phyloP scores from a whole-genome alignment of 2,797 vertebrate species.

The Anabas testudineus region DNA sequence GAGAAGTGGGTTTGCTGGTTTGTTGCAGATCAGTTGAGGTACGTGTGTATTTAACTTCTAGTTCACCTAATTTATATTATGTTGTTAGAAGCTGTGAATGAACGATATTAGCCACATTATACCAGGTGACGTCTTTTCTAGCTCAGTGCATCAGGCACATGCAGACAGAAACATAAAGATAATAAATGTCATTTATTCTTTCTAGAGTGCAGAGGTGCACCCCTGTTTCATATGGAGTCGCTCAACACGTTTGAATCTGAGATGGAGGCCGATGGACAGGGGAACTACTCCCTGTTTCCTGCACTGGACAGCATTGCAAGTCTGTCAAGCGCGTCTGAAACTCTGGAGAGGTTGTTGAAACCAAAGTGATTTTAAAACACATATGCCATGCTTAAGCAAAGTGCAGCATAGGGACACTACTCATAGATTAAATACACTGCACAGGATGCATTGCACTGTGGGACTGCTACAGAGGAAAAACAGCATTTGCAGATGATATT shows the following conservation, averaged over 20 bases:
- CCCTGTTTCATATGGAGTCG: conserved; percentile 80
- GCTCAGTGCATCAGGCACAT: background rate
- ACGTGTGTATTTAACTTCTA: background rate
- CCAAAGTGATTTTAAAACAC: background rate
- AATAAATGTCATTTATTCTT: background rate
- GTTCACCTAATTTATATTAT: no score
- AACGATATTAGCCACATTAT: background rate
- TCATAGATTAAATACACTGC: background rate
- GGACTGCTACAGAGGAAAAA: background rate
- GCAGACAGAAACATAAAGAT: background rate
- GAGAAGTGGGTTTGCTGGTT: conserved; percentile 28
- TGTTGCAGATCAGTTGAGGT: conserved; percentile 21
- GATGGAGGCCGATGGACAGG: conserved; percentile 87
- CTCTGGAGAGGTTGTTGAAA: conserved; percentile 80
- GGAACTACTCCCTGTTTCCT: conserved; percentile 87
- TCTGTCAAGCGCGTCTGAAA: conserved; percentile 81
- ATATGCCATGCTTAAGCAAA: background rate
- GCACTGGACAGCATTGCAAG: conserved; percentile 85
- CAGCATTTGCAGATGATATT: no score
- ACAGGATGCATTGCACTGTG: no score
- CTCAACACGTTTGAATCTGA: conserved; percentile 87
- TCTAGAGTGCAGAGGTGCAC: conserved; percentile 43
- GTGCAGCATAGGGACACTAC: background rate
- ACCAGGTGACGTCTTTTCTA: background rate
- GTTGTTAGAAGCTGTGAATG: background rate